These are phyloP conservation scores for Chaetura pelagica DNA, from an alignment of 2,113 vertebrate species.

Conservation along the genomic window DNA sequence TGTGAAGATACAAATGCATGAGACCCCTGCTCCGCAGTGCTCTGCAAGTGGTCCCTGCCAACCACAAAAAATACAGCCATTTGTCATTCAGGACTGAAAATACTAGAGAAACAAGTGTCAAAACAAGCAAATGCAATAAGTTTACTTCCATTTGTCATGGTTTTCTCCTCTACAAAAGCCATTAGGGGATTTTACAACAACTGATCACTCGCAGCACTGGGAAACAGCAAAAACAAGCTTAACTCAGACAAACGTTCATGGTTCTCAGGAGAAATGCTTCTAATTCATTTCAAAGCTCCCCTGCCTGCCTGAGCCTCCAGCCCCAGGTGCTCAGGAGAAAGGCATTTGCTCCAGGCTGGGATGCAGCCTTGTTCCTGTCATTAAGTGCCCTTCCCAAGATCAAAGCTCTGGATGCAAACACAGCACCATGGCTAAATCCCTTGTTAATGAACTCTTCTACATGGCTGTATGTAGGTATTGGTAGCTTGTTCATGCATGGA, in stretches of 20 bases:
- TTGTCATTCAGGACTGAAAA: not conserved
- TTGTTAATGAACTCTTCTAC: not conserved
- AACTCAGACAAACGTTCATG: not conserved
- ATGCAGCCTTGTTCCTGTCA: not conserved
- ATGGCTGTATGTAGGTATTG: accelerated
- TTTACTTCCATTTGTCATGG: not conserved
- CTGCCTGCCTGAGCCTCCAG: not conserved
- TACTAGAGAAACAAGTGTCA: not conserved
- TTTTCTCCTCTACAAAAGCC: not conserved
- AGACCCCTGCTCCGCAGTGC: not conserved
- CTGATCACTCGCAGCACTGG: not conserved
- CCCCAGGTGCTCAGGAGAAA: not conserved
- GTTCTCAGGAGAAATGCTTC: not conserved
- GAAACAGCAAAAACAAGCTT: not conserved
- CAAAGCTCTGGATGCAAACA: conserved; percentile 12
- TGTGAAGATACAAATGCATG: not conserved
- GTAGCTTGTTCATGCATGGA: not conserved
- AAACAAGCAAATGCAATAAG: not conserved
- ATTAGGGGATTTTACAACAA: conserved; percentile 13
- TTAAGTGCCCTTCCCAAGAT: not conserved
- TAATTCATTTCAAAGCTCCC: not conserved
- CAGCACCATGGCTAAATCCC: not conserved
- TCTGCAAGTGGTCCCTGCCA: not conserved
- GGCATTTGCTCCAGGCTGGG: not conserved
- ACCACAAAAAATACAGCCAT: not conserved